Percentiles rank a stretch among this genome's conserved stretches.
Conservation (phyloP, 2,113 vertebrate genomes). For the Cranoglanis bouderius region DNA sequence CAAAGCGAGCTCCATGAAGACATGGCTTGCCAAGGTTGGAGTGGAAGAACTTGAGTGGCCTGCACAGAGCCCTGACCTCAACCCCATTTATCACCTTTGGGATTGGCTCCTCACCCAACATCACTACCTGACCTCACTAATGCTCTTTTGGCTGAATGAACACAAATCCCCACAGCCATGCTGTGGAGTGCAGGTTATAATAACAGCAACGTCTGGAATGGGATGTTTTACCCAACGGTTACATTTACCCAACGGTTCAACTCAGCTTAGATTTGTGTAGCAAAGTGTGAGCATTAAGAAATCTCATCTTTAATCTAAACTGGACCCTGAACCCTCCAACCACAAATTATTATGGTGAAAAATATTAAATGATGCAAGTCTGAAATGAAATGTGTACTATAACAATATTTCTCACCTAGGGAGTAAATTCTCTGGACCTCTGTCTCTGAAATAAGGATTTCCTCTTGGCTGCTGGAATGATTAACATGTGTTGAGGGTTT, state of each 20-base stretch:
- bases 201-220: background rate
- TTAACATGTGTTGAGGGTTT: conserved; percentile 62
- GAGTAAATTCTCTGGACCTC: conserved; percentile 69
- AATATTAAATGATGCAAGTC: background rate
- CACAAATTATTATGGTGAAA: background rate
- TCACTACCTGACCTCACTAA: background rate
- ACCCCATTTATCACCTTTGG: background rate
- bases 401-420: conserved; percentile 61
- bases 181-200: background rate
- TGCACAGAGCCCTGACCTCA: background rate
- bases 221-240: background rate
- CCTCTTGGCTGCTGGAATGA: conserved; percentile 59
- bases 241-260: background rate
- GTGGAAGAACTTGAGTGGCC: background rate
- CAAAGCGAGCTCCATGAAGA: background rate
- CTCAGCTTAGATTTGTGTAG: background rate
- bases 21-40: background rate
- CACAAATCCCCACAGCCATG: background rate
- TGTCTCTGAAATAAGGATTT: conserved; percentile 70
- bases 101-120: background rate
- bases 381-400: background rate
- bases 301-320: background rate
- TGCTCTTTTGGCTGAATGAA: background rate
- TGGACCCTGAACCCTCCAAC: background rate
- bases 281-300: background rate